These are phyloP conservation scores for Brachyrhaphis roseni DNA, from an alignment of 2,797 vertebrate species.

Conservation along the genomic window DNA sequence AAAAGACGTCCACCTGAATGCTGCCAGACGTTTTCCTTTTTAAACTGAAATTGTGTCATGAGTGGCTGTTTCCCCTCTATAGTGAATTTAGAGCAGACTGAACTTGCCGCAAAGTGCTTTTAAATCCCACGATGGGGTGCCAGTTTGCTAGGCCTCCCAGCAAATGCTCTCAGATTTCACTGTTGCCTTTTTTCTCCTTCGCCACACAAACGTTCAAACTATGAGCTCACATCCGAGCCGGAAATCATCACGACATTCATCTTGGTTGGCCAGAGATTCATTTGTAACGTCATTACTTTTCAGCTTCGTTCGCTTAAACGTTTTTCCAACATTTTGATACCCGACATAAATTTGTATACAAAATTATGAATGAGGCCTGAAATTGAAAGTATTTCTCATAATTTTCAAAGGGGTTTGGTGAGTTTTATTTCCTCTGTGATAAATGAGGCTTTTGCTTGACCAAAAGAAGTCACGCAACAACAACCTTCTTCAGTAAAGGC, in stretches of 20 bases:
- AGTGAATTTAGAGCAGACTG: too few relatives aligned
- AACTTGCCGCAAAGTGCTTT: neutral
- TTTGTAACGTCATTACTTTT: neutral
- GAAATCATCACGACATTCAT: neutral
- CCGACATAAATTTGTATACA: neutral
- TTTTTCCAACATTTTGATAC: neutral
- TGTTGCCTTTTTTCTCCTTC: neutral
- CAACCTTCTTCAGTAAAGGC: neutral
- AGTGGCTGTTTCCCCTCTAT: neutral
- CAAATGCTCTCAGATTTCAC: neutral
- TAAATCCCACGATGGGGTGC: neutral
- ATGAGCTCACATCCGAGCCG: neutral
- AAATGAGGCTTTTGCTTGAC: neutral
- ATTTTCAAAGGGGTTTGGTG: neutral
- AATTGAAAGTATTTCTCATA: neutral
- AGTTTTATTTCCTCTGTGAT: neutral
- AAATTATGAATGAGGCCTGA: neutral
- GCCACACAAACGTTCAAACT: neutral
- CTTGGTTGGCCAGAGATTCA: neutral
- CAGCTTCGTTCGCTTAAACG: neutral
- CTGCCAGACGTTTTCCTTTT: neutral
- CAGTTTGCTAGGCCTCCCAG: neutral
- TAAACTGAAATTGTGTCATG: neutral
- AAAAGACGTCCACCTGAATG: neutral
- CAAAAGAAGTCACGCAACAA: neutral